These are phyloP conservation scores for Xanthia togata DNA, from an alignment of 2,888 invertebrate species.

Conservation along the genomic window DNA sequence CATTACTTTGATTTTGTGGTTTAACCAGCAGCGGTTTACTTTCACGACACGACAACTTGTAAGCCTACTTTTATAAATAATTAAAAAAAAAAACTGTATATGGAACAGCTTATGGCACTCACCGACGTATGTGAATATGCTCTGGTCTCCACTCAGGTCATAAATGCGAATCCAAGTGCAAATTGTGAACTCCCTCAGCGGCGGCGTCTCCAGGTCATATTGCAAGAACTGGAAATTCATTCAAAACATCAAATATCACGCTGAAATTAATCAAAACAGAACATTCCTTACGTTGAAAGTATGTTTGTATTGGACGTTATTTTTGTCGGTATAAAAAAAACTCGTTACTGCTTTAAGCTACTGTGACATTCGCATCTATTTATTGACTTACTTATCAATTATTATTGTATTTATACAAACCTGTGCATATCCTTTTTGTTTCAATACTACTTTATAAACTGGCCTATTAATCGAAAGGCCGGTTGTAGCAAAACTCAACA, in stretches of 20 bases:
- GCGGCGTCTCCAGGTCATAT: constrained; percentile 93
- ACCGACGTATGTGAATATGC: constrained; percentile 85
- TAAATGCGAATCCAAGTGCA: constrained; percentile 95
- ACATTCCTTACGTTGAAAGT: constrained; percentile 9
- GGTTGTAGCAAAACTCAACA: constrained; percentile 66
- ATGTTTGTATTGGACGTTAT: constrained; percentile 13
- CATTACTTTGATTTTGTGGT: constrained; percentile 70
- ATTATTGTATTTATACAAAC: constrained; percentile 75
- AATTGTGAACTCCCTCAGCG: constrained; percentile 94
- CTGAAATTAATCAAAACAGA: constrained; percentile 4
- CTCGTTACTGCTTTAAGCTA: neutral
- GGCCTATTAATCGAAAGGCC: constrained; percentile 79
- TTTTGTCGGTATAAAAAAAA: neutral
- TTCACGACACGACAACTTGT: constrained; percentile 54
- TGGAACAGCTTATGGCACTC: constrained; percentile 64
- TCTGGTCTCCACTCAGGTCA: constrained; percentile 83
- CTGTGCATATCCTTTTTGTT: constrained; percentile 93
- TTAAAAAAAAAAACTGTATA: constrained; percentile 8
- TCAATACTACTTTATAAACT: constrained; percentile 91
- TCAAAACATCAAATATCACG: constrained; percentile 7
- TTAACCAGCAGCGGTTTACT: constrained; percentile 55
- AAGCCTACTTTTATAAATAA: constrained; percentile 46
- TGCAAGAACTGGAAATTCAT: constrained; percentile 86
- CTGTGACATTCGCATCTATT: neutral
- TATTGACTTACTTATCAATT: neutral